Evolutionary conservation across 2,888 invertebrate genomes (phyloP).

Genomic region (Odontocerum albicorne): DNA sequence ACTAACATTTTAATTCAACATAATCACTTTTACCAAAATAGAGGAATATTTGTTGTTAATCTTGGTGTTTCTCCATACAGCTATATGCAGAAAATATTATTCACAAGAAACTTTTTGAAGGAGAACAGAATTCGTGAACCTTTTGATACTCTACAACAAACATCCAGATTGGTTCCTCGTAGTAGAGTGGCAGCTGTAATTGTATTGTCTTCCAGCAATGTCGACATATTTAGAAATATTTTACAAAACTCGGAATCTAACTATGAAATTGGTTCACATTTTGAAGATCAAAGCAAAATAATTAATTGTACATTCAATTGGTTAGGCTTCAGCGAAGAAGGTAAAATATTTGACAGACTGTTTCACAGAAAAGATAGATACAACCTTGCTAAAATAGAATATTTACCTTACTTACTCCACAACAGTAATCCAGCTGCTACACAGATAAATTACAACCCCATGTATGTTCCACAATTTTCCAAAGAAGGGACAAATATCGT

Average conservation of each 20-base stretch:
- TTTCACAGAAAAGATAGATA: constrained; percentile 90
- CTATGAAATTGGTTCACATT: constrained; percentile 94
- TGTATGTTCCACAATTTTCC: constrained; percentile 78
- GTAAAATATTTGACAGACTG: constrained; percentile 71
- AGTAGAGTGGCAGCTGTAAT: constrained; percentile 91
- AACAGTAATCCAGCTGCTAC: constrained; percentile 88
- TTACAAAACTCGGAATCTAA: constrained; percentile 87
- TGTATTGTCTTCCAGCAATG: constrained; percentile 89
- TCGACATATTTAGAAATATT: constrained; percentile 86
- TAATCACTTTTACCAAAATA: constrained; percentile 89
- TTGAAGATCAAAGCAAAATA: constrained; percentile 89
- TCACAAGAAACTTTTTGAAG: constrained; percentile 85
- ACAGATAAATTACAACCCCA: constrained; percentile 73
- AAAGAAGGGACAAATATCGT: constrained; percentile 70
- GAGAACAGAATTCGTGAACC: constrained; percentile 87
- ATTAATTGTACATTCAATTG: constrained; percentile 96
- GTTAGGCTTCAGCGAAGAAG: constrained; percentile 78
- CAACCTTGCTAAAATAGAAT: constrained; percentile 89
- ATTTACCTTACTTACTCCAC: constrained; percentile 88
- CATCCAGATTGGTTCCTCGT: constrained; percentile 78
- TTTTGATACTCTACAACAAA: constrained; percentile 69
- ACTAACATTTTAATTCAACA: constrained; percentile 74
- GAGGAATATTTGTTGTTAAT: constrained; percentile 85
- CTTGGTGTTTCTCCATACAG: constrained; percentile 88
- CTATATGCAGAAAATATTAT: constrained; percentile 75